Evolutionary conservation across 2,113 vertebrate species (phyloP).

Genomic region (Typhlomys cinereus): DNA sequence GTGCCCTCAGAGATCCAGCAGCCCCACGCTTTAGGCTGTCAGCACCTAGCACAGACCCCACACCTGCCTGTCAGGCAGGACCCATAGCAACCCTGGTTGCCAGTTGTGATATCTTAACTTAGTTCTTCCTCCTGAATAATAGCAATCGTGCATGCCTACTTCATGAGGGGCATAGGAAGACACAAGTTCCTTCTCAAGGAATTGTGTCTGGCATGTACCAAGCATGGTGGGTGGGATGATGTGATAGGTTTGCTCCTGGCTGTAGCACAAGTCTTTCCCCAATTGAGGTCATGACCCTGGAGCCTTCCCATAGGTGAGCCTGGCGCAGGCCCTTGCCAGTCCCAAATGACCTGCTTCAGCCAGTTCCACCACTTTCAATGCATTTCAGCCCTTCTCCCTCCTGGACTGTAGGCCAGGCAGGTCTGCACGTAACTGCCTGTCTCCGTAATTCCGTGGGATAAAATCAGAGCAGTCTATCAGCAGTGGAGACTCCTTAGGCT

Average conservation of each 20-base stretch:
- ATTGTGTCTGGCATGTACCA: no score
- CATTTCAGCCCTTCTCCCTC: accelerated
- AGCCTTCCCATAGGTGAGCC: neutral
- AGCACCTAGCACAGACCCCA: neutral
- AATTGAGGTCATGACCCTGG: neutral
- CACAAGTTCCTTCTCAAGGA: neutral
- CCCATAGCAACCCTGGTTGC: no score
- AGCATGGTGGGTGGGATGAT: accelerated
- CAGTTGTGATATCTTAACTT: neutral
- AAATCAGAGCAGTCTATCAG: neutral
- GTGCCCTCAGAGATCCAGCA: neutral
- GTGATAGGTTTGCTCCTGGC: neutral
- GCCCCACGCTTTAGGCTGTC: neutral
- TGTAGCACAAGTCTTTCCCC: neutral
- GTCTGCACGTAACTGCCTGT: neutral
- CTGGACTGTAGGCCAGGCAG: no score
- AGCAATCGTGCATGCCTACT: neutral
- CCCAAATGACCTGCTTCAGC: neutral
- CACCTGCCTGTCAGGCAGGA: neutral
- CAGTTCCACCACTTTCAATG: neutral
- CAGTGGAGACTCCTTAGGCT: neutral
- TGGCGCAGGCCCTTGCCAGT: neutral
- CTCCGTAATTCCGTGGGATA: neutral
- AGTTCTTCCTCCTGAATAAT: neutral
- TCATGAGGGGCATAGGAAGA: accelerated